A percentile compares a stretch with the other conserved stretches of the same genome.
Evolutionary conservation across 2,888 invertebrate genomes (phyloP).

Genomic region (Idaea biselata): DNA sequence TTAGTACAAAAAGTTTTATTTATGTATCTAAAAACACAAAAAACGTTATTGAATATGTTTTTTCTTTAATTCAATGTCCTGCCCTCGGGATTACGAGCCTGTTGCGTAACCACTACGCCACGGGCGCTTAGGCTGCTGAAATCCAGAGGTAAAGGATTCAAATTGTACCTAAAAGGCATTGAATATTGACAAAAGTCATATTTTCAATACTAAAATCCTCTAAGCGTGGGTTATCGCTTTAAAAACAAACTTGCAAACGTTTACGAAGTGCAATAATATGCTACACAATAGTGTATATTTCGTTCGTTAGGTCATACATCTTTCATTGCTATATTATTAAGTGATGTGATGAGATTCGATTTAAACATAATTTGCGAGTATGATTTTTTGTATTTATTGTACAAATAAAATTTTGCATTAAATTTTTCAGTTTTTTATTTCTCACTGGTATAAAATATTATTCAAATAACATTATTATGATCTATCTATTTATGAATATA

Average conservation of each 20-base stretch:
- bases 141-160: no score
- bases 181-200: no score
- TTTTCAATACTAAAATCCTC: no score
- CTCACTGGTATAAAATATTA: slow-evolving; percentile 5
- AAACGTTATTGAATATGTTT: background rate
- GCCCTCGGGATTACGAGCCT: background rate
- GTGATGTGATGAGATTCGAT: slow-evolving; percentile 72
- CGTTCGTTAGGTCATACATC: slow-evolving; percentile 19
- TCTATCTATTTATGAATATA: no score
- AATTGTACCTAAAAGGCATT: no score
- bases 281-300: background rate
- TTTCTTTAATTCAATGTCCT: no score
- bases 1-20: slow-evolving; percentile 34
- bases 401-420: slow-evolving; percentile 78
- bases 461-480: background rate
- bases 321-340: slow-evolving; percentile 57
- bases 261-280: background rate
- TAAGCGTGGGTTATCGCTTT: no score
- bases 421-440: slow-evolving; percentile 46
- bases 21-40: slow-evolving; percentile 8
- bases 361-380: slow-evolving; percentile 69
- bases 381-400: slow-evolving; percentile 78
- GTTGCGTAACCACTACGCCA: background rate
- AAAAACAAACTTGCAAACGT: background rate
- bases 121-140: background rate